A percentile compares a stretch with the other conserved stretches of the same genome.
Conservation (phyloP, 2,888 invertebrate species). For the Pandemis corylana region DNA sequence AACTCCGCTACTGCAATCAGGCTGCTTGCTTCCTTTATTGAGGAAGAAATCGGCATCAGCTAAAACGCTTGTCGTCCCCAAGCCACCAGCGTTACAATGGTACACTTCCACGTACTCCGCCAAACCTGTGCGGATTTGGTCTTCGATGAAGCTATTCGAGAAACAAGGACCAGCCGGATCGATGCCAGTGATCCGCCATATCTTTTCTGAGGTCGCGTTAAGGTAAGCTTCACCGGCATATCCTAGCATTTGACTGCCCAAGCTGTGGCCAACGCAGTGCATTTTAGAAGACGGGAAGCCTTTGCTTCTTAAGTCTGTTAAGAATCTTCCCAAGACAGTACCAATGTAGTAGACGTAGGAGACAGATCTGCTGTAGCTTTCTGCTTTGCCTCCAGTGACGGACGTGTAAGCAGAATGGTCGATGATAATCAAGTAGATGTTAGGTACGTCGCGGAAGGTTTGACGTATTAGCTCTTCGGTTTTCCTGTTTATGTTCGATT, state of each 20-base stretch:
- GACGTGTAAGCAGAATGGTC: slow-evolving; percentile 77
- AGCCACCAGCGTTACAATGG: slow-evolving; percentile 85
- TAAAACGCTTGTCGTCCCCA: slow-evolving; percentile 79
- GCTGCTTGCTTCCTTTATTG: slow-evolving; percentile 84
- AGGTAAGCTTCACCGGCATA: slow-evolving; percentile 63
- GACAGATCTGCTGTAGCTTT: slow-evolving; percentile 75
- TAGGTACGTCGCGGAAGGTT: slow-evolving; percentile 67
- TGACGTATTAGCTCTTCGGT: slow-evolving; percentile 70
- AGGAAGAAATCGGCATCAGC: slow-evolving; percentile 86
- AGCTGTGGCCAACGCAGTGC: slow-evolving; percentile 74
- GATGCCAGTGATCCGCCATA: slow-evolving; percentile 72
- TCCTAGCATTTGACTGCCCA: slow-evolving; percentile 75
- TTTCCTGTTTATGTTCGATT: slow-evolving; percentile 70
- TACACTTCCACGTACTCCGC: slow-evolving; percentile 86
- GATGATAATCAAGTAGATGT: slow-evolving; percentile 71
- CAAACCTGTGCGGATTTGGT: slow-evolving; percentile 81
- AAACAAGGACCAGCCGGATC: slow-evolving; percentile 81
- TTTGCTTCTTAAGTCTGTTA: slow-evolving; percentile 61
- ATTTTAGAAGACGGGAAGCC: slow-evolving; percentile 71
- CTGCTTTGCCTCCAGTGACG: slow-evolving; percentile 62
- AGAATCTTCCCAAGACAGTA: slow-evolving; percentile 62
- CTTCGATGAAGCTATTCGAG: slow-evolving; percentile 68
- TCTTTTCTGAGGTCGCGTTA: slow-evolving; percentile 64
- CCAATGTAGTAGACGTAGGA: slow-evolving; percentile 69
- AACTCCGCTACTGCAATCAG: slow-evolving; percentile 74